Conservation (phyloP, 2,113 vertebrate genomes). For the Hemichromis elongatus region DNA sequence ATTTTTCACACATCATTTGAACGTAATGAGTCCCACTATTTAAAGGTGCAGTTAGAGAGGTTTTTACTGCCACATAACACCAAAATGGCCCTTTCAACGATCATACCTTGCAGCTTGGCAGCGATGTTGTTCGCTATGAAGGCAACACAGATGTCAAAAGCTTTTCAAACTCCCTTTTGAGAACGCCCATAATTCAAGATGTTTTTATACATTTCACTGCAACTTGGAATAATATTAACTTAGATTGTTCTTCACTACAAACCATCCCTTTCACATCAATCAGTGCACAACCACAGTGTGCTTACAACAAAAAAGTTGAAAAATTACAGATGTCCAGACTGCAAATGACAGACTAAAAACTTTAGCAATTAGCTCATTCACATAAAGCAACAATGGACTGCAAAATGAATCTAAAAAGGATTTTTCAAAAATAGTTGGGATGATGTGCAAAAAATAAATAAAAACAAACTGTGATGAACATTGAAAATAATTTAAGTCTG, state of each 20-base stretch:
- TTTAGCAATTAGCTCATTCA: not conserved
- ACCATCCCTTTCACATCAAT: too few relatives aligned
- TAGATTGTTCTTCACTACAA: too few relatives aligned
- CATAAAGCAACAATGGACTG: not conserved
- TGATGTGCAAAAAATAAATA: not conserved
- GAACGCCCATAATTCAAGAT: not conserved
- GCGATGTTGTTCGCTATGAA: not conserved
- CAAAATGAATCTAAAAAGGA: not conserved
- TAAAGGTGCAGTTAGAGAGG: conserved; percentile 4
- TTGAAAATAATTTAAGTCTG: not conserved
- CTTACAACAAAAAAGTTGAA: not conserved
- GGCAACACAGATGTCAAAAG: not conserved
- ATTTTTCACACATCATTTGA: conserved; percentile 24
- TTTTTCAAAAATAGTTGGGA: not conserved
- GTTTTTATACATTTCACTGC: not conserved
- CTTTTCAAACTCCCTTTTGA: not conserved
- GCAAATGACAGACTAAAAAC: not conserved
- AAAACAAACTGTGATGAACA: not conserved
- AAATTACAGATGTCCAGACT: not conserved
- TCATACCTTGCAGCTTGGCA: conserved; percentile 19
- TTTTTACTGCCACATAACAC: conserved; percentile 30
- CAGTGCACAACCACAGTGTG: not conserved
- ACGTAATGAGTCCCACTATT: conserved; percentile 23
- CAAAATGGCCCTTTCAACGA: conserved; percentile 8
- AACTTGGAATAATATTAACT: not conserved